These are phyloP conservation scores for Heliangelus exortis DNA, from an alignment of 2,797 vertebrate species.

Conservation along the genomic window DNA sequence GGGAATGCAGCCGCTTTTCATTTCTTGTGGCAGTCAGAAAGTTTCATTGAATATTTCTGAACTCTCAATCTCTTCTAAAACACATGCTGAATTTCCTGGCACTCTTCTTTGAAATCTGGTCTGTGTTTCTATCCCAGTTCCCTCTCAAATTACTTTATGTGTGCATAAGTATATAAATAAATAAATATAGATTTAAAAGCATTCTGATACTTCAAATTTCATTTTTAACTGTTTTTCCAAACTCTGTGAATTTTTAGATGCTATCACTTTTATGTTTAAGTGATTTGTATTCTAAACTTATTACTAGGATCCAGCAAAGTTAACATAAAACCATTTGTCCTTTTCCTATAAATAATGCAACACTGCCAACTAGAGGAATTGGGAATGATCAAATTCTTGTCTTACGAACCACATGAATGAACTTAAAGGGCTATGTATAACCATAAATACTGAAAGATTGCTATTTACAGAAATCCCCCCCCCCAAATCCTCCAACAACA, in stretches of 20 bases:
- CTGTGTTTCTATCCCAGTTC: constrained; percentile 7
- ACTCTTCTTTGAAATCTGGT: constrained; percentile 60
- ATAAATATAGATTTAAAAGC: not conserved
- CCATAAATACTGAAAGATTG: not conserved
- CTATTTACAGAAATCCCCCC: not conserved
- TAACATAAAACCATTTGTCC: not conserved
- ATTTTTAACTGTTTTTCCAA: not conserved
- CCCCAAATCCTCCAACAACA: not conserved
- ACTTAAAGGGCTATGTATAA: not conserved
- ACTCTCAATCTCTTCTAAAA: constrained; percentile 60
- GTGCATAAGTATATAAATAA: not conserved
- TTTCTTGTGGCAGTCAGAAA: constrained; percentile 66
- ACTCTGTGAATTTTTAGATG: not conserved
- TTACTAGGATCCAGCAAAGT: not conserved
- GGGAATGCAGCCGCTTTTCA: constrained; percentile 65
- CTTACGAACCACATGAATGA: not conserved
- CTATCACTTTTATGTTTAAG: not conserved
- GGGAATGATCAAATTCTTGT: not conserved
- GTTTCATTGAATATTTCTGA: constrained; percentile 71
- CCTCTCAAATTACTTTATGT: constrained; percentile 25
- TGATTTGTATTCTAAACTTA: not conserved
- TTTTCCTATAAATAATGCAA: constrained; percentile 35
- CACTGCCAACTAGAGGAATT: constrained; percentile 61
- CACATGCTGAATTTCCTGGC: constrained; percentile 68
- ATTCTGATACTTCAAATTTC: not conserved